These are phyloP conservation scores for Montipora sp. DNA, from an alignment of 64 coral and sea anemone genomes.

Conservation along the genomic window DNA sequence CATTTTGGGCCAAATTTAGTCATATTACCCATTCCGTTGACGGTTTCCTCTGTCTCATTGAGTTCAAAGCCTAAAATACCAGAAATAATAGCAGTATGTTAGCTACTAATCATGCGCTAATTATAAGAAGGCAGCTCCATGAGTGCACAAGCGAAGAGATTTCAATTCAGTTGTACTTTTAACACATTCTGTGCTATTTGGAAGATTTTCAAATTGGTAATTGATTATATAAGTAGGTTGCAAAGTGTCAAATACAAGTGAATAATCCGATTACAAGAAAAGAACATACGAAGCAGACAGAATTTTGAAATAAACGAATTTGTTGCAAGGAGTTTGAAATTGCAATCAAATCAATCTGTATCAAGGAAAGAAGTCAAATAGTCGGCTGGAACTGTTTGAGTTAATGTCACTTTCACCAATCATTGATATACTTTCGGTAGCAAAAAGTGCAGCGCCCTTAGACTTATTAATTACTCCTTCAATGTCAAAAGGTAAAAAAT, in stretches of 20 bases:
- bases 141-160: not conserved
- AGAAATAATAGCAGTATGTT: not conserved
- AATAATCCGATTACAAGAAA: not conserved
- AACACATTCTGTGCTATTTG: too few relatives aligned
- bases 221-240: not conserved
- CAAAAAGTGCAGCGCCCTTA: too few relatives aligned
- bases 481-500: not conserved
- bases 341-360: not conserved
- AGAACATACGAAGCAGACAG: too few relatives aligned
- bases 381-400: too few relatives aligned
- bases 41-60: not conserved
- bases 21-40: not conserved
- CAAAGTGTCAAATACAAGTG: not conserved
- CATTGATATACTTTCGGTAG: too few relatives aligned
- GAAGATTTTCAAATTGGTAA: too few relatives aligned
- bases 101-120: not conserved
- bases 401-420: too few relatives aligned
- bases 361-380: too few relatives aligned
- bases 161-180: not conserved
- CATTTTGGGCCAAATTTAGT: not conserved
- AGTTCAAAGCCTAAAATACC: not conserved
- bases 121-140: not conserved
- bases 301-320: not conserved
- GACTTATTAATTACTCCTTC: too few relatives aligned
- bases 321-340: not conserved